Base-by-base conservation (phyloP, 2,888 invertebrate genomes). In the Philopedon plagiatum region DNA sequence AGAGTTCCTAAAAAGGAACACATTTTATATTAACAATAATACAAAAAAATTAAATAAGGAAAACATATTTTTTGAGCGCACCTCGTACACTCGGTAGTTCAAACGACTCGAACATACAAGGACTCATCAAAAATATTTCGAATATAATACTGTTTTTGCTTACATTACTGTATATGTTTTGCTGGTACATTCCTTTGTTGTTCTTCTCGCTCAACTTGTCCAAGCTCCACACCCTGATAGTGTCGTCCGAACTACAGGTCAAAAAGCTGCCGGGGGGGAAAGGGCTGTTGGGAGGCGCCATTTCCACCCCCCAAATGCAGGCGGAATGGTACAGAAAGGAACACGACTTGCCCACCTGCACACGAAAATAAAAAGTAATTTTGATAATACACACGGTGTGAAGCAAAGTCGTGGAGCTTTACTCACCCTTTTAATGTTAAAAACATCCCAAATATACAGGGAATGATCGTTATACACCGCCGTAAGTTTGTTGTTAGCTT, bases 401-500 rank as follows among this genome's bases (percentile, higher is more conserved):
- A n/a, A n/a, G 5, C 13, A 39, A 8, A 44, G 9, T 1, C 15
- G n/a, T n/a, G n/a, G n/a, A n/a, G n/a, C n/a, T 3, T 15, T 26
- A 29, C 44, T 83, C 76, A 92, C 95, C 86, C 95, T 90, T 81
- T 93, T 93, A 61, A 97, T 93, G 85, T 98, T 96, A 79, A 93
- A 88, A 1, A 98, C 93, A 84, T 98, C 97, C 98, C 98, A 99
- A 75, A 98, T 93, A 84, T 99, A 99, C 32, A 99, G 86, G 78
- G 97, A 97, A 84, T 98, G 98, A 86, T 99, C 99, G 86, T 97
- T 97, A 87, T 99, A 99, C 7, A 98, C 93, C 84, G 95, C 95
- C 1, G 96, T 96, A 66, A 96, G 89, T 87, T 95, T 95, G 84
- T 92, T 90, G 82, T 94, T 93, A 57, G 90, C 87, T 81, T 94